These are phyloP conservation scores for Nemotelus nigrinus DNA, from an alignment of 2,888 invertebrate species.

Conservation along the genomic window DNA sequence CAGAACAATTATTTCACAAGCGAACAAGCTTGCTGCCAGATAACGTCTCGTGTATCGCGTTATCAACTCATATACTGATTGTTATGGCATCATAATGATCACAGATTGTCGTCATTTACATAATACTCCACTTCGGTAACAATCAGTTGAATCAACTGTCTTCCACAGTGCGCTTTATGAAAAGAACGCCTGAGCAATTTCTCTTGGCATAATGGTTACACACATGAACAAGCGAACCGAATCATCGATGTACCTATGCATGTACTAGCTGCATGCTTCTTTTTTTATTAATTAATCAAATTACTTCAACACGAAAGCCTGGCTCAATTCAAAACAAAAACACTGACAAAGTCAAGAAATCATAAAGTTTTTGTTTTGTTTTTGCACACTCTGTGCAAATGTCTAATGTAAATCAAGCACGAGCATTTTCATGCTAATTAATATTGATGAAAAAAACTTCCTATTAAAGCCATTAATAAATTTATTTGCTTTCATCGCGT, in stretches of 20 bases:
- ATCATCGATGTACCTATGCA: not conserved
- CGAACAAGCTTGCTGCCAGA: too few species aligned
- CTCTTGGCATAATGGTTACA: not conserved
- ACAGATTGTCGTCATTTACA: constrained; percentile 28
- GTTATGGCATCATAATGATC: constrained; percentile 22
- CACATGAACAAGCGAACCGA: not conserved
- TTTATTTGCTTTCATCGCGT: constrained; percentile 51
- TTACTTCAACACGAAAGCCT: not conserved
- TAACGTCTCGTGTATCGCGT: not conserved
- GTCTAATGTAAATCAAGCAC: not conserved
- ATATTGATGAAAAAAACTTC: constrained; percentile 26
- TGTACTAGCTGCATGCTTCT: not conserved
- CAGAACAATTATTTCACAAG: too few species aligned
- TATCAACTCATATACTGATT: constrained; percentile 30
- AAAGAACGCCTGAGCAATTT: not conserved
- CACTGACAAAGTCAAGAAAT: not conserved
- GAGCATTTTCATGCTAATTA: constrained; percentile 30
- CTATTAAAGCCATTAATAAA: constrained; percentile 45
- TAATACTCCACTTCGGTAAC: not conserved
- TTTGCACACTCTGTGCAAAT: too few species aligned
- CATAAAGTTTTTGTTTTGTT: constrained; percentile 7
- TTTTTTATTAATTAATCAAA: constrained; percentile 27
- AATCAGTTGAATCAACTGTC: not conserved
- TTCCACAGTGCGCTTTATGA: not conserved
- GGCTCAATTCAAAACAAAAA: not conserved